Conservation (phyloP, 1,140 invertebrate species). For the Rhagoletis zephyria region DNA sequence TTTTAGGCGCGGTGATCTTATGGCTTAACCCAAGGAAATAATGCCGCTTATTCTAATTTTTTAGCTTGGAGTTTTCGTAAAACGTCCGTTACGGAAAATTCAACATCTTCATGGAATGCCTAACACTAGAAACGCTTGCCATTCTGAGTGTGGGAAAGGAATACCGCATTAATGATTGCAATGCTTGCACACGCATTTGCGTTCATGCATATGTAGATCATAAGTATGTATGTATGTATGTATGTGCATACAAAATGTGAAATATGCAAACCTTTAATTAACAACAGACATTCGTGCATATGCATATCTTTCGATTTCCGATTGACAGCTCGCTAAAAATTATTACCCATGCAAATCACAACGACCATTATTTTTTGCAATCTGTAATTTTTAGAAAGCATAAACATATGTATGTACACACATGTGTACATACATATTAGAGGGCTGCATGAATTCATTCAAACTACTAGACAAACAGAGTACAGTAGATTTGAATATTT, state of each 20-base stretch:
- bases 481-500: too few relatives aligned
- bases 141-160: conserved; percentile 7
- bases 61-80: not conserved
- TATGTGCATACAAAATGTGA: conserved; percentile 32
- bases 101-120: not conserved
- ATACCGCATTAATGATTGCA: not conserved
- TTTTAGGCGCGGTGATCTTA: not conserved
- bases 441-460: too few relatives aligned
- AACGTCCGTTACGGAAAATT: not conserved
- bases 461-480: too few relatives aligned
- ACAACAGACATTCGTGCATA: conserved; percentile 35
- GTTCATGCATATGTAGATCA: not conserved
- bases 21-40: not conserved
- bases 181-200: not conserved
- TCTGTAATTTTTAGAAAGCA: conserved; percentile 12
- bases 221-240: not conserved
- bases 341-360: conserved; percentile 72
- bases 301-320: conserved; percentile 26
- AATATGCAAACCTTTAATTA: conserved; percentile 49
- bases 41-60: conserved; percentile 41
- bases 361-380: conserved; percentile 31
- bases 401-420: too few relatives aligned
- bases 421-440: too few relatives aligned
- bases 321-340: conserved; percentile 61
- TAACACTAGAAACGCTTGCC: not conserved